Evolutionary conservation across 2,113 vertebrate genomes (phyloP), one percentile per base, ranked within the genome.

Genomic region (Cyrtonyx montezumae): DNA sequence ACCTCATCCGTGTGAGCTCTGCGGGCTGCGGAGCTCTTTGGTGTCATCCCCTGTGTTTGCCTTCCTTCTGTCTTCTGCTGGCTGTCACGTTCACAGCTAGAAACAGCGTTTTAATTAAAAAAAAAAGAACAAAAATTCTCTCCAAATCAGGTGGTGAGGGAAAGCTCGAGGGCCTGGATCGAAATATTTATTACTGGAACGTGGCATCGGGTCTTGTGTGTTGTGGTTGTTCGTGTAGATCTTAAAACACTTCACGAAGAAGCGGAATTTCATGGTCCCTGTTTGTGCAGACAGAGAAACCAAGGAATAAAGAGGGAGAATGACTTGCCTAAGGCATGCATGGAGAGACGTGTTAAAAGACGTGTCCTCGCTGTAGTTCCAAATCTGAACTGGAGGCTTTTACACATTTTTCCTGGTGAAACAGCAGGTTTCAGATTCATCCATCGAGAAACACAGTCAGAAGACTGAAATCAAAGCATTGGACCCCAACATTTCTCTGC

Each of bases 281-380:
- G 46, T 17, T 91, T 94, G 70, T 83, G 37, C 51, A 91, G 91
- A 45, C 55, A 42, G 85, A 82, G 65, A 84, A 94, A 68, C 55
- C 37, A 23, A 80, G 88, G 82, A 95, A 85, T 83, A 92, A 85
- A 87, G 91, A 91, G 63, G 91, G 73, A 45, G 84, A 78, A 90
- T 88, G 46, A 80, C 56, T 96, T 83, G 92, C 96, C 65, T 4
- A 68, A 95, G 91, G 94, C 90, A 20, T 73, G 87, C 65, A 58
- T 43, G n/a, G 89, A 84, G 87, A 92, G 81, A 84, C 1, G 4
- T 91, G 84, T 95, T 91, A 23, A 42, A 73, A 95, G 76, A 62
- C 1, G 2, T 28, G 91, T 94, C 82, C 63, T 66, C 2, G 16
- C 71, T 73, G 70, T 84, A 84, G 75, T 78, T 92, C 67, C n/a